Evolutionary conservation across 35 echinoderm and acorn worm species (phyloP), one percentile per base, ranked within the genome.

Genomic region (Apostichopus japonicus): DNA sequence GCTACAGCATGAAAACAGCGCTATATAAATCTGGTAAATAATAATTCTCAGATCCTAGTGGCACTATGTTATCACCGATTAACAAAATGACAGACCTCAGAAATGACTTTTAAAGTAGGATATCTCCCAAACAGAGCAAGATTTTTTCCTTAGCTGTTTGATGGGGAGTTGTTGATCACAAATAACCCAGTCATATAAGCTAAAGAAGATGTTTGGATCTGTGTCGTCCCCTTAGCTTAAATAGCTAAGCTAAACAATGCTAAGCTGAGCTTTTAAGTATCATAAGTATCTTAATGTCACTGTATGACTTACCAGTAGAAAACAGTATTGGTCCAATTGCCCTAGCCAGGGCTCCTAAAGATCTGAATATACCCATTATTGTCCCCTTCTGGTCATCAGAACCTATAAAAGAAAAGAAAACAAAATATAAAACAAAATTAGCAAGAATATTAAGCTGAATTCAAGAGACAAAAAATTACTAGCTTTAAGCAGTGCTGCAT

Each of bases 341-440:
- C 87, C 97, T 92, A 1, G 97, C 92, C 5, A 99, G 57, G 4
- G 97, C 97, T 16, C 97, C 97, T 19, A 99, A 88, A 24, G 97
- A 99, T 80, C 97, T 88, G 82, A 99, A 99, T 53, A 99, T 99
- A 23, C 97, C 97, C 92, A 99, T 94, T 19, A 99, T 94, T 19
- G 97, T 99, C 78, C 97, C 97, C 56, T 99, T 99, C 89, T 99
- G 97, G 77, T 99, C 97, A 56, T 91, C 91, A 62, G 93, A 93
- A 92, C 97, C 97, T 99, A 33, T 33, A 33, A 67, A 67, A 67
- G 17, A 67, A 67, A 67, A 67, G 5, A 65, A 54, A 53, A 86
- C 4, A 5, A 79, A 79, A 79, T 79, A 23, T 79, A 23, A 79
- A 79, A 53, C 5, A n/a, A n/a, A 44, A 44, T 44, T 4, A 33